Conservation (phyloP, 2,888 invertebrate species). For the Polietes domitor region DNA sequence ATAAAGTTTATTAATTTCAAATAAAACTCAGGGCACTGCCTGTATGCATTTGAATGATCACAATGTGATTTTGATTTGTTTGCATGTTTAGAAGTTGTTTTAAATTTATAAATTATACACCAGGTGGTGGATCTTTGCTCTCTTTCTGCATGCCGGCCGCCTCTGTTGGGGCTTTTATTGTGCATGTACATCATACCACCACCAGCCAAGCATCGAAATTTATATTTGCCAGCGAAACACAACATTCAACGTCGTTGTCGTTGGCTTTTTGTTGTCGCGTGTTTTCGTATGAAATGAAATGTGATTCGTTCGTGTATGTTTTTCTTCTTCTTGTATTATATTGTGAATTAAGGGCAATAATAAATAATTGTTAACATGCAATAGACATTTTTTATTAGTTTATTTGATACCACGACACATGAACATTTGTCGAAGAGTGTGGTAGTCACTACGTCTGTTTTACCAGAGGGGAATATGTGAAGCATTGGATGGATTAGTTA, state of each 20-base stretch:
- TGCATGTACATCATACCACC: too few species aligned
- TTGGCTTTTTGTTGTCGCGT: conserved; percentile 27
- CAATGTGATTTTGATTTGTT: conserved; percentile 52
- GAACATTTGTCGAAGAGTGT: too few species aligned
- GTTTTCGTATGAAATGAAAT: conserved; percentile 28
- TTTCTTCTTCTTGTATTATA: conserved; percentile 10
- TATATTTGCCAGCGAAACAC: conserved; percentile 4
- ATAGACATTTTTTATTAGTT: conserved; percentile 30
- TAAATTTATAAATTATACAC: conserved; percentile 53
- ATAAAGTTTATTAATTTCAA: conserved; percentile 1
- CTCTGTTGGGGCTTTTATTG: background rate
- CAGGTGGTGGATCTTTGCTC: conserved; percentile 30
- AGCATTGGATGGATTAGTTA: too few species aligned
- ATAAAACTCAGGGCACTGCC: background rate
- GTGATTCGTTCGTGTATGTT: too few species aligned
- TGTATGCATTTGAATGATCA: conserved; percentile 20
- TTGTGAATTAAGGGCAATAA: conserved; percentile 45
- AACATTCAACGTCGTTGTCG: conserved; percentile 1
- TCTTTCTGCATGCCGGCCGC: background rate
- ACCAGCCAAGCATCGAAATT: background rate
- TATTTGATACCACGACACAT: background rate
- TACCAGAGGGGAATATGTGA: too few species aligned
- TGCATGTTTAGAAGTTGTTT: conserved; percentile 54
- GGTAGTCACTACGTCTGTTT: too few species aligned
- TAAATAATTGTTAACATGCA: conserved; percentile 51